Base-by-base conservation (phyloP, 2,113 vertebrate species). In the Scolopax mira region DNA sequence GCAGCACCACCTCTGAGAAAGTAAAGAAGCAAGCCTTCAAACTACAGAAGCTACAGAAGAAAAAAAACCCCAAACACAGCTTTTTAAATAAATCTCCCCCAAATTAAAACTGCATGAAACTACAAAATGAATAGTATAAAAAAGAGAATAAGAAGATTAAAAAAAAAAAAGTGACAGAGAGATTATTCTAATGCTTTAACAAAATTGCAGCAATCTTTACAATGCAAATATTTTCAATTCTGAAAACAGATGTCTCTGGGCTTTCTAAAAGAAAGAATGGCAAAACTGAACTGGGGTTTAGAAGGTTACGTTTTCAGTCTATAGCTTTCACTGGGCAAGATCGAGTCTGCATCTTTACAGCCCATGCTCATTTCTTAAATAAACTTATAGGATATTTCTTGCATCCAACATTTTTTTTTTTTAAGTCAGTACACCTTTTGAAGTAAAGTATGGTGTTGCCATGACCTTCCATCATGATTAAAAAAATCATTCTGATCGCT, bases 21-120 rank as follows among this genome's bases (percentile, higher is more conserved):
- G 16, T 17, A 74, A 69, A 88, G 65, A 41, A 67, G 10, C 18
- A 92, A 72, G 8, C 4, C 31, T 71, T 30, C 10, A 86, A 95
- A 73, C 5, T 5, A 13, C 0, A 80, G 11, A 54, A 54, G 3
- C n/a, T n/a, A n/a, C n/a, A n/a, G n/a, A n/a, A n/a, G n/a, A n/a
- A 7, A 15, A 46, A 52, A 69, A 28, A 72, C 0, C 3, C 3
- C 8, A 79, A 62, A 72, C 13, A 55, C 1, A 72, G 23, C 2
- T 78, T 91, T 92, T 74, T 1, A 55, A 88, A 79, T 41, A 71
- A 86, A 35, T 71, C 24, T 94, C 8, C 15, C 11, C 7, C 35
- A 65, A 71, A 85, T 54, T 71, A 94, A 94, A 92, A 61, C 41
- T 12, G 11, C 44, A 54, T 37, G 48, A 67, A 94, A 88, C 19